phyloP scores from a whole-genome alignment of 2,888 invertebrate species.

The Hanleya hanleyi region DNA sequence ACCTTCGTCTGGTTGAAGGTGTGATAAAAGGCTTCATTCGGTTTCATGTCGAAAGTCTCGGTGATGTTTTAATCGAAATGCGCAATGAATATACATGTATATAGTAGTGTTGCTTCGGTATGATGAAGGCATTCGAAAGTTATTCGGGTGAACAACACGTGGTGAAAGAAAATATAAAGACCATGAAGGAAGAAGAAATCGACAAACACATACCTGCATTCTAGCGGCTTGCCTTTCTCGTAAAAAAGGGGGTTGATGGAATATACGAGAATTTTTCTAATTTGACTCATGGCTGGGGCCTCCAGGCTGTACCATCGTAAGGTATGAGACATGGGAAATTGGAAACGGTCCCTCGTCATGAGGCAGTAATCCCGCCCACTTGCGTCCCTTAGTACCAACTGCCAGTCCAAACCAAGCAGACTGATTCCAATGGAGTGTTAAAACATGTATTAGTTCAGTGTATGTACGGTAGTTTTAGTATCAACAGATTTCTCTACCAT shows the following conservation, averaged over 20 bases:
- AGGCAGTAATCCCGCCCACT: conserved; percentile 45
- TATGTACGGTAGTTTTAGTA: neutral
- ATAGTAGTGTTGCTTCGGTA: too few species aligned
- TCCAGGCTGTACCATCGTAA: conserved; percentile 60
- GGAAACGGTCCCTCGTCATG: conserved; percentile 49
- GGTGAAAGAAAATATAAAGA: too few species aligned
- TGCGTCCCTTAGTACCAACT: conserved; percentile 51
- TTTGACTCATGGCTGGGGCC: conserved; percentile 34
- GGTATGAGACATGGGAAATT: conserved; percentile 55
- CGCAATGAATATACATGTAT: too few species aligned
- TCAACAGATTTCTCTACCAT: too few species aligned
- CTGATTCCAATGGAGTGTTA: conserved; percentile 37
- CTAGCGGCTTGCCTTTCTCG: conserved; percentile 47
- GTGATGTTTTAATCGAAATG: too few species aligned
- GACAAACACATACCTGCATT: neutral
- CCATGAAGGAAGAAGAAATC: neutral
- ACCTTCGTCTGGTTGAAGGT: too few species aligned
- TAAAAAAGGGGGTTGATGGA: conserved; percentile 67
- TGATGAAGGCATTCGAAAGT: too few species aligned
- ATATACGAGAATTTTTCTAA: conserved; percentile 54
- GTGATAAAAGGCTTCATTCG: too few species aligned
- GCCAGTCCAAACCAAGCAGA: conserved; percentile 51
- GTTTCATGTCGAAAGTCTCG: too few species aligned
- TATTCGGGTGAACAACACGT: too few species aligned
- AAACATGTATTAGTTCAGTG: neutral